Base-by-base conservation (phyloP, 2,113 vertebrate species). In the Sinosuthora webbiana region DNA sequence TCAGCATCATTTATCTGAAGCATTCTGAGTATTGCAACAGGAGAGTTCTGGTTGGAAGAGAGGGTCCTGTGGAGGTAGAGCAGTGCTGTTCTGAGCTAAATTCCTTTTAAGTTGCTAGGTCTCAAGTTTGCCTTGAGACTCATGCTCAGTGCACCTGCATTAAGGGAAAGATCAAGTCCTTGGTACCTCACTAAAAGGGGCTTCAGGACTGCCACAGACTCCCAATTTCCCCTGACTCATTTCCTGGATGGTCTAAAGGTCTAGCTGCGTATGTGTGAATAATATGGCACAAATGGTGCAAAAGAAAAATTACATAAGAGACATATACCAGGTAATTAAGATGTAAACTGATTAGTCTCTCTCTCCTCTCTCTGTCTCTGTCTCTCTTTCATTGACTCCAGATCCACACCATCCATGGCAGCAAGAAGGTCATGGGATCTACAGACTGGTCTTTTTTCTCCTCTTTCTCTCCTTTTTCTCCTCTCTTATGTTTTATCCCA, bases 181-280 rank as follows among this genome's bases (percentile, higher is more conserved):
- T 3, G 4, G 9, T 19, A 11, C 60, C 23, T 39, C 23, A 11
- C 7, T n/a, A 24, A 59, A 33, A 14, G 10, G 15, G 15, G 10
- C 5, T 45, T 52, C 33, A 17, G 23, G 22, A 50, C 10, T 10
- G 45, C 33, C 13, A 16, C 19, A 67, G 60, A 20, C 6, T 28
- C 11, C 15, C 52, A 45, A 0, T 7, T 52, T 23, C 7, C 14
- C 13, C 27, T 1, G 0, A 0, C 2, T 57, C 15, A 44, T 23
- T 73, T 65, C 7, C 37, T 44, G 28, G 52, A 59, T 23, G 10
- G 5, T 74, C 44, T 39, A 57, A 59, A 39, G 23, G 22, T 4
- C 20, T 59, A 33, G 19, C 22, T 67, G 33, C 37, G 27, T 12
- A 33, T 33, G 2, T 44, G 19, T 14, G 8, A 59, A 28, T 8